Evolutionary conservation across 2,888 invertebrate genomes (phyloP), one percentile per base, ranked within the genome.

Genomic region (Agelastica alni): DNA sequence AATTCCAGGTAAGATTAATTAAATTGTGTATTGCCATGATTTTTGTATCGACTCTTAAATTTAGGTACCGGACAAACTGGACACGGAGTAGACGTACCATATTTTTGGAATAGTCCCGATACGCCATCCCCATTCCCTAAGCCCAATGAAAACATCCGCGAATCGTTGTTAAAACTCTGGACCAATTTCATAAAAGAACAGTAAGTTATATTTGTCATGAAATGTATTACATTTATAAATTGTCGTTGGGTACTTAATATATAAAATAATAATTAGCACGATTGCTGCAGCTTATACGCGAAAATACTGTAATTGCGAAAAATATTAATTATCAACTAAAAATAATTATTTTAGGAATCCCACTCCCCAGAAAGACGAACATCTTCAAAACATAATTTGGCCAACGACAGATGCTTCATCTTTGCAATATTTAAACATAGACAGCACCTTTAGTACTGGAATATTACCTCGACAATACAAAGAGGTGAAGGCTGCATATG

Each of bases 151-250:
- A 45, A 32, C 16, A 16, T 28, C 7, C 7, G 41, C n/a, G n/a
- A 51, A n/a, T 34, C 36, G n/a, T 13, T 55, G n/a, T 3, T 55
- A 18, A 51, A 10, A 10, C 26, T 55, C 2, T 55, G 49, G 49
- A 7, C 45, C 2, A 55, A 55, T 31, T 55, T 55, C 34, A 37
- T 55, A n/a, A 55, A 55, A 18, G 26, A 55, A n/a, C 41, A 45
- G 55, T 55, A 36, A 32, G 51, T n/a, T n/a, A n/a, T n/a, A n/a
- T n/a, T n/a, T n/a, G n/a, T n/a, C n/a, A n/a, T n/a, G n/a, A n/a
- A n/a, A n/a, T n/a, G n/a, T n/a, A n/a, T n/a, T n/a, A n/a, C n/a
- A n/a, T n/a, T n/a, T n/a, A n/a, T n/a, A n/a, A n/a, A n/a, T n/a
- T n/a, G n/a, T n/a, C n/a, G n/a, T n/a, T n/a, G n/a, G n/a, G n/a